Evolutionary conservation across 2,113 vertebrate species (phyloP).

Genomic region (Pelecanoides urinatrix): DNA sequence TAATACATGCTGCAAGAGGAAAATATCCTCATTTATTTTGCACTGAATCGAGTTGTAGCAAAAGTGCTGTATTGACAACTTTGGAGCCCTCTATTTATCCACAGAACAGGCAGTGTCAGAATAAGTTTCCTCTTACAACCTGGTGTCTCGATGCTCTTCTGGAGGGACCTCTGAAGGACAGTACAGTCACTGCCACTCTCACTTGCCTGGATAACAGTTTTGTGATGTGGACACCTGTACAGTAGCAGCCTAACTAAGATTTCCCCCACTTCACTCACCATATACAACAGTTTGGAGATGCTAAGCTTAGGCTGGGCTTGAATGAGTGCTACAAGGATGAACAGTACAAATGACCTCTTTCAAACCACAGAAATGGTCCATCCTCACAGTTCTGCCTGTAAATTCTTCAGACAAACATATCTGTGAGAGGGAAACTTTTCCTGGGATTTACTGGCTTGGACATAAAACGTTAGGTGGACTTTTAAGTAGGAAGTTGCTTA

Average conservation of each 20-base stretch:
- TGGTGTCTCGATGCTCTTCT: neutral
- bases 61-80: constrained; percentile 57
- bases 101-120: neutral
- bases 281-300: neutral
- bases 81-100: constrained; percentile 31
- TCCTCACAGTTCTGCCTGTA: neutral
- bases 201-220: neutral
- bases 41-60: constrained; percentile 10
- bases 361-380: too few relatives aligned
- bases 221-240: neutral
- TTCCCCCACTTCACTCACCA: rapidly evolving
- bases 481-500: neutral
- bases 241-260: neutral
- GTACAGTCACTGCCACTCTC: neutral
- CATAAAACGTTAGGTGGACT: neutral
- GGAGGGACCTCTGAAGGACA: neutral
- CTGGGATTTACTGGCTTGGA: neutral
- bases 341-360: neutral
- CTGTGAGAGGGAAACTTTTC: neutral
- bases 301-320: neutral
- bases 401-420: neutral
- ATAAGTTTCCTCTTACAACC: neutral
- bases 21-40: constrained; percentile 64
- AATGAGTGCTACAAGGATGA: neutral
- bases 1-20: constrained; percentile 60